phyloP scores from a whole-genome alignment of 2,888 invertebrate genomes.

The Hyppa rectilinea region DNA sequence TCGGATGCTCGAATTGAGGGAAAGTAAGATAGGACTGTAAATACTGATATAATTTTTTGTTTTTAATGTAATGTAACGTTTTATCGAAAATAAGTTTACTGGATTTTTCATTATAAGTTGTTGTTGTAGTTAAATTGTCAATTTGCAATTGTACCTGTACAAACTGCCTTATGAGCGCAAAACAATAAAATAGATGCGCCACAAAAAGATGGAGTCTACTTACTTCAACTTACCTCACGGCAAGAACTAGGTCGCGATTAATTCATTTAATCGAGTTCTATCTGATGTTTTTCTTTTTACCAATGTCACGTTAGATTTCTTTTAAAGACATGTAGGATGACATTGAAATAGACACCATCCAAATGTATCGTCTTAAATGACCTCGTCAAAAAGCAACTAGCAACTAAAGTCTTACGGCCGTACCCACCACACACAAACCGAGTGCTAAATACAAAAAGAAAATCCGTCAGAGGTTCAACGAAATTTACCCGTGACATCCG shows the following conservation, averaged over 20 bases:
- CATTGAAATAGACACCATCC: not conserved
- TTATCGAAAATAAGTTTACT: not conserved
- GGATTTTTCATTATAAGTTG: not conserved
- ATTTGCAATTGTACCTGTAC: not conserved
- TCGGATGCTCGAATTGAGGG: constrained; percentile 9
- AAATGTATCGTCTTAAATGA: not conserved
- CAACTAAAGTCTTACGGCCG: too few relatives aligned
- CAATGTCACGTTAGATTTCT: not conserved
- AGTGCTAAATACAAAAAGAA: not conserved
- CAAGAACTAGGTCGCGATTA: not conserved
- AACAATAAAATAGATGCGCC: not conserved
- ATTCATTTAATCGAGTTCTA: not conserved
- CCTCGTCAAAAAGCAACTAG: not conserved
- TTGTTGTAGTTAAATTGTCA: not conserved
- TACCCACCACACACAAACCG: not conserved
- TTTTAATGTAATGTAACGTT: not conserved
- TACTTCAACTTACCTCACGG: too few relatives aligned
- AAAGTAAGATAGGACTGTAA: not conserved
- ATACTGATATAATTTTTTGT: constrained; percentile 1
- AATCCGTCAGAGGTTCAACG: not conserved
- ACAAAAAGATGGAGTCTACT: not conserved
- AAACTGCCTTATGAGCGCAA: not conserved
- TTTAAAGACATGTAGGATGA: not conserved
- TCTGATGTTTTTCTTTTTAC: too few relatives aligned
- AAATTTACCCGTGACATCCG: not conserved